phyloP scores from a whole-genome alignment of 92 coral and sea anemone genomes.

The Phenganax marumi region DNA sequence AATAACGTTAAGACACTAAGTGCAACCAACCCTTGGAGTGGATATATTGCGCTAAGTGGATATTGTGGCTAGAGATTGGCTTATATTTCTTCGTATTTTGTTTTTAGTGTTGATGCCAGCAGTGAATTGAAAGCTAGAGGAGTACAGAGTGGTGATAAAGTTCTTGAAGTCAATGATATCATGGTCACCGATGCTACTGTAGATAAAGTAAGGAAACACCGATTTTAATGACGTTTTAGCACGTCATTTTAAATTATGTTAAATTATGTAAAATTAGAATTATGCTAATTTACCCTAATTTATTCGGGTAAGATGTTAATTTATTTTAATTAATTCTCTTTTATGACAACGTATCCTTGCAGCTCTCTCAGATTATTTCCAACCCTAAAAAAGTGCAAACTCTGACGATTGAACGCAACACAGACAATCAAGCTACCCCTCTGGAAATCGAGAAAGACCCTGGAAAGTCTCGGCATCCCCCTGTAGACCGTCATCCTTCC shows the following conservation, averaged over 20 bases:
- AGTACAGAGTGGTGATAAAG: conserved; percentile 72
- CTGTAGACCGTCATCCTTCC: conserved; percentile 15
- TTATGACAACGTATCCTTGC: not conserved
- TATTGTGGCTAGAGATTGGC: not conserved
- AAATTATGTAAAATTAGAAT: no score
- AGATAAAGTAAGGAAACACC: conserved; percentile 49
- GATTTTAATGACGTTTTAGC: no score
- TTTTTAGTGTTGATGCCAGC: conserved; percentile 35
- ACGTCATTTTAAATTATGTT: no score
- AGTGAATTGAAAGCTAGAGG: conserved; percentile 46
- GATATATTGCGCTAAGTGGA: not conserved
- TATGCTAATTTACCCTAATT: no score
- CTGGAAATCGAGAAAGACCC: not conserved
- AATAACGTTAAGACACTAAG: not conserved
- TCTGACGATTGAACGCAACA: conserved; percentile 34
- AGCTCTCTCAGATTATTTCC: conserved; percentile 35
- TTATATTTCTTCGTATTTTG: not conserved
- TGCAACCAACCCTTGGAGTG: not conserved
- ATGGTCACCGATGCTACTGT: conserved; percentile 60
- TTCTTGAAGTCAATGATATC: conserved; percentile 77
- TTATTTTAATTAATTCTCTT: not conserved
- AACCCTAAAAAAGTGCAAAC: conserved; percentile 42
- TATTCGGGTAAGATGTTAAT: not conserved
- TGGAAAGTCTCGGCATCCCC: not conserved
- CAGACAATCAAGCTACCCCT: conserved; percentile 2